Percentiles rank a stretch among this genome's conserved stretches.
These are phyloP conservation scores for Agrilus planipennis DNA, from an alignment of 1,140 invertebrate species.

Conservation along the genomic window DNA sequence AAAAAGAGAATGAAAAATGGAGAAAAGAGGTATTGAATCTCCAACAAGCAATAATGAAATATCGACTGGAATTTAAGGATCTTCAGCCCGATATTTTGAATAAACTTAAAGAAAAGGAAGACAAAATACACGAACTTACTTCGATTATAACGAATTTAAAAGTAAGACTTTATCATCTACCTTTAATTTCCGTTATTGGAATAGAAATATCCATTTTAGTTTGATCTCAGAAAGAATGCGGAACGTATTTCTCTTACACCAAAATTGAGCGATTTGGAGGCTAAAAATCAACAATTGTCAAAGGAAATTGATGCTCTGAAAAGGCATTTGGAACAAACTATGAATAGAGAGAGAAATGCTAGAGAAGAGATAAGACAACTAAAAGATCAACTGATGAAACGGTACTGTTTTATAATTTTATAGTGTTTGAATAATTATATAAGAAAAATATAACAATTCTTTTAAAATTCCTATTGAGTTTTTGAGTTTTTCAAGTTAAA, in stretches of 20 bases:
- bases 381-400: slow-evolving; percentile 27
- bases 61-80: slow-evolving; percentile 29
- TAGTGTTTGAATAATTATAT: no score
- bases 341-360: slow-evolving; percentile 22
- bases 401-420: slow-evolving; percentile 6
- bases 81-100: slow-evolving; percentile 34
- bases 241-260: neutral
- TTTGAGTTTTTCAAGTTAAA: no score
- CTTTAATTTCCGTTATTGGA: no score
- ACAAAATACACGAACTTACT: slow-evolving; percentile 35
- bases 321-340: slow-evolving; percentile 24
- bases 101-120: slow-evolving; percentile 36
- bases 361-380: slow-evolving; percentile 33
- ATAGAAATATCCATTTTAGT: no score
- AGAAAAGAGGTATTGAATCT: slow-evolving; percentile 32
- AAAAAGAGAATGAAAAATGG: slow-evolving; percentile 37
- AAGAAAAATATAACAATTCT: no score
- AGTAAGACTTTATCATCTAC: slow-evolving; percentile 13
- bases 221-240: no score
- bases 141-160: slow-evolving; percentile 29
- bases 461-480: no score
- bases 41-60: slow-evolving; percentile 32
- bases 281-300: slow-evolving; percentile 9
- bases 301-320: slow-evolving; percentile 25
- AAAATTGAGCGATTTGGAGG: slow-evolving; percentile 13